These are phyloP conservation scores for Pristionchus entomophagus DNA, from an alignment of 2,888 invertebrate species.

Conservation along the genomic window DNA sequence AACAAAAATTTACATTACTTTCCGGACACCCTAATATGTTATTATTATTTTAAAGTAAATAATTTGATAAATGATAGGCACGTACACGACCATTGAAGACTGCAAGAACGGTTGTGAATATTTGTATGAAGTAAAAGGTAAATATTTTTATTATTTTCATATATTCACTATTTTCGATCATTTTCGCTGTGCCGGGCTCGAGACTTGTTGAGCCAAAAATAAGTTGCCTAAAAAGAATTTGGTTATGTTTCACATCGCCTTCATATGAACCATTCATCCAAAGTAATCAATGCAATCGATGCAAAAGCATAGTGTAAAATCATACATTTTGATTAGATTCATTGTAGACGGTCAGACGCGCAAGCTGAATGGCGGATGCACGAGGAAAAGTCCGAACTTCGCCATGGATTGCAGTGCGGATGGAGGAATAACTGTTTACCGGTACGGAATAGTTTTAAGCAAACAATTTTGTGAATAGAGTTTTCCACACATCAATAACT, in stretches of 20 bases:
- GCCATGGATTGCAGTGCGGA: neutral
- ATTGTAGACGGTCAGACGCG: neutral
- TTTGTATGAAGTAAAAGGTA: constrained; percentile 2
- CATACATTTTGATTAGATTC: neutral
- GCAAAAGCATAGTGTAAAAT: neutral
- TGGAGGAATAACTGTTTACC: neutral
- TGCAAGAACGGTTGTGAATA: constrained; percentile 31
- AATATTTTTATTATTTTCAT: neutral
- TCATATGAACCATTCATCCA: no score
- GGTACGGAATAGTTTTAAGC: neutral
- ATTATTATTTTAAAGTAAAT: neutral
- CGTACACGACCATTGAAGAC: neutral
- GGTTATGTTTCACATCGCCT: no score
- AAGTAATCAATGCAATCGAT: no score
- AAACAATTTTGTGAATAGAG: no score
- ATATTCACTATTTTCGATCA: neutral
- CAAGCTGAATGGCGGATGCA: neutral
- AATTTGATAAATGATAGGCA: neutral
- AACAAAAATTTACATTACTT: no score
- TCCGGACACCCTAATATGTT: no score
- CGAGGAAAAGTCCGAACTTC: neutral
- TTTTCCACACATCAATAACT: no score
- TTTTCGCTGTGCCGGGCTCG: no score
- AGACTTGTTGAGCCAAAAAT: no score
- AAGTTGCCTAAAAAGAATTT: neutral